Percentiles rank a stretch among this genome's conserved stretches.
phyloP scores from a whole-genome alignment of 2,797 vertebrate species.

The Aplochiton taeniatus region DNA sequence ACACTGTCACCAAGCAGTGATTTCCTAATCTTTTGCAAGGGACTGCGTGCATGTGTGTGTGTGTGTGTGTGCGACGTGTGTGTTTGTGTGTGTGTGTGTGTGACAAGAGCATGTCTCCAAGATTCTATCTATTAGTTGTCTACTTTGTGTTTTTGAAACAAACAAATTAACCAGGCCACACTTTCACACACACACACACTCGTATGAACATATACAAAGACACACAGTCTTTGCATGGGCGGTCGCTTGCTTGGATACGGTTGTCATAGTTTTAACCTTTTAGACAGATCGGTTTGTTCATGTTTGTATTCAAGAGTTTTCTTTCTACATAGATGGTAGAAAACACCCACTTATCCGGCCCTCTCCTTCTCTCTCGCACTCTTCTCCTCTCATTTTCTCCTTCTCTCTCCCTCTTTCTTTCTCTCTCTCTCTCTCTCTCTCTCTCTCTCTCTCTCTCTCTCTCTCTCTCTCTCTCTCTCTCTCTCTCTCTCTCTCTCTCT shows the following conservation, averaged over 20 bases:
- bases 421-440: not conserved
- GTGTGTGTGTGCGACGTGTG: not conserved
- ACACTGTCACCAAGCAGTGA: conserved; percentile 29
- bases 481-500: not conserved
- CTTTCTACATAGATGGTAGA: not conserved
- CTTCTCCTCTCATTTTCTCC: not conserved
- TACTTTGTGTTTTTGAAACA: too few species aligned
- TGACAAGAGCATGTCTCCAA: not conserved
- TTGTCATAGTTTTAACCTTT: not conserved
- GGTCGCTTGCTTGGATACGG: not conserved
- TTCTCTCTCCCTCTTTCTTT: not conserved
- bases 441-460: not conserved
- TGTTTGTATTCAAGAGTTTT: not conserved
- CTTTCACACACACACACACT: not conserved
- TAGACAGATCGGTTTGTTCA: not conserved
- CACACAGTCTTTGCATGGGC: too few species aligned
- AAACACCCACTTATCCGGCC: not conserved
- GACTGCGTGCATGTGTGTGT: not conserved
- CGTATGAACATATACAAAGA: too few species aligned
- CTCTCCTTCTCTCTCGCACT: not conserved
- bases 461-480: not conserved
- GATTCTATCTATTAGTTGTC: not conserved
- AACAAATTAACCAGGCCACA: not conserved
- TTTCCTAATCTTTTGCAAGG: conserved; percentile 33
- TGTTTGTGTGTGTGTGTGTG: not conserved